A percentile compares a stretch with the other conserved stretches of the same genome.
Evolutionary conservation across 2,113 vertebrate genomes (phyloP).

Genomic region (Agapornis roseicollis): DNA sequence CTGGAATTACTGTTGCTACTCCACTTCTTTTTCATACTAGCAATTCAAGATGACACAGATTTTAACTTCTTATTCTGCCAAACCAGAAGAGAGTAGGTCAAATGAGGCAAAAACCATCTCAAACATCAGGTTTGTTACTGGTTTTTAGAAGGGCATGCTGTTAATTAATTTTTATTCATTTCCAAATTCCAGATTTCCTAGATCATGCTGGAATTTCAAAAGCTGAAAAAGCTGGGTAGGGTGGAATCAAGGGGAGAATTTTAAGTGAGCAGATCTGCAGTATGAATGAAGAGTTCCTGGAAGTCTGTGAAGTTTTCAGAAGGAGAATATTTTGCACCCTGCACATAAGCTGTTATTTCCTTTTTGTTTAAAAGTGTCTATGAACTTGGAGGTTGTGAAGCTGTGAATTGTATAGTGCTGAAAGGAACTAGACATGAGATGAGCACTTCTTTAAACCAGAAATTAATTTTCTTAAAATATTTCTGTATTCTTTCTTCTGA

Average conservation of each 20-base stretch:
- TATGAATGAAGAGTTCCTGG: conserved; percentile 71
- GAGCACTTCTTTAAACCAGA: neutral
- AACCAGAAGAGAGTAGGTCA: neutral
- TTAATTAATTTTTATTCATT: neutral
- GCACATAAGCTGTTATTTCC: neutral
- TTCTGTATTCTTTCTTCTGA: neutral
- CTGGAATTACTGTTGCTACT: neutral
- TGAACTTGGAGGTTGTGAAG: neutral
- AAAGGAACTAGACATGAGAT: neutral
- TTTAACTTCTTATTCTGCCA: neutral
- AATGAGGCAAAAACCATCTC: neutral
- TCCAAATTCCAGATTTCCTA: neutral
- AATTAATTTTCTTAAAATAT: neutral
- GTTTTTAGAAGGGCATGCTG: neutral
- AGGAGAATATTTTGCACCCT: conserved; percentile 35
- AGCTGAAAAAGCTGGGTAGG: conserved; percentile 82
- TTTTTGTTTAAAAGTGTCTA: neutral
- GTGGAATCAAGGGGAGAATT: conserved; percentile 70
- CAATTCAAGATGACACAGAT: neutral
- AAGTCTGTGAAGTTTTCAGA: conserved; percentile 72
- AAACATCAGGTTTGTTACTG: neutral
- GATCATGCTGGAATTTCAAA: conserved; percentile 77
- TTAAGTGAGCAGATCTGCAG: conserved; percentile 72
- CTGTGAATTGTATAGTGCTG: neutral
- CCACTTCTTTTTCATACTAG: neutral